These are phyloP conservation scores for Formica exsecta DNA, from an alignment of 1,140 invertebrate genomes.

Conservation along the genomic window DNA sequence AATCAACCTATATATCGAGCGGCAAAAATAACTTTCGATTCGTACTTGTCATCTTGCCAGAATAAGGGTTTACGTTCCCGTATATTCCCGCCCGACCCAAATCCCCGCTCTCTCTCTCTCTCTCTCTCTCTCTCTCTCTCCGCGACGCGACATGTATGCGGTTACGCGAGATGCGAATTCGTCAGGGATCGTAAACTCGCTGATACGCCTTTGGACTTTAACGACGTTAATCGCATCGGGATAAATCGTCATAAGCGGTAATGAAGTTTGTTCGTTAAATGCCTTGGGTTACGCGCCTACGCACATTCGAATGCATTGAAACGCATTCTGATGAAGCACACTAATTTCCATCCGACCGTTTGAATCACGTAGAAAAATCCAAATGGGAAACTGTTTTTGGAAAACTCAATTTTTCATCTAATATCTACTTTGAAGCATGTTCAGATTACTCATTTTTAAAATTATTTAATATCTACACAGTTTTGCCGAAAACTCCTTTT, in stretches of 20 bases:
- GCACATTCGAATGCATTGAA: constrained; percentile 14
- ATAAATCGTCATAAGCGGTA: constrained; percentile 69
- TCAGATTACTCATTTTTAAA: too few species aligned
- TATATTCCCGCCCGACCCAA: constrained; percentile 68
- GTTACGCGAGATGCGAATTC: constrained; percentile 67
- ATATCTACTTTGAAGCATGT: too few species aligned
- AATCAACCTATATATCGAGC: constrained; percentile 70
- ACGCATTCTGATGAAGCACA: neutral
- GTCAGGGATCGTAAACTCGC: constrained; percentile 75
- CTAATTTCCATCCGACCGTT: too few species aligned
- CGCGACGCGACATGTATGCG: constrained; percentile 24
- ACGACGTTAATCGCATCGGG: constrained; percentile 74
- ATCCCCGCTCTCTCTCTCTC: constrained; percentile 14
- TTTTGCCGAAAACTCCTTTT: too few species aligned
- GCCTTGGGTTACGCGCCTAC: constrained; percentile 34
- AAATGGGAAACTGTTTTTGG: neutral
- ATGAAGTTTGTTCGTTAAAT: constrained; percentile 63
- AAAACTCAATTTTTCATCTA: too few species aligned
- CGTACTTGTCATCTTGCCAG: constrained; percentile 74
- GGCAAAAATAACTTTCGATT: constrained; percentile 73
- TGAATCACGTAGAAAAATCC: neutral
- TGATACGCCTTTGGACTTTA: constrained; percentile 72
- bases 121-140: too few species aligned
- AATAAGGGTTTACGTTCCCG: constrained; percentile 70
- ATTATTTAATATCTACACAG: too few species aligned